Base-by-base conservation (phyloP, 2,113 vertebrate species). In the Prolemur simus region DNA sequence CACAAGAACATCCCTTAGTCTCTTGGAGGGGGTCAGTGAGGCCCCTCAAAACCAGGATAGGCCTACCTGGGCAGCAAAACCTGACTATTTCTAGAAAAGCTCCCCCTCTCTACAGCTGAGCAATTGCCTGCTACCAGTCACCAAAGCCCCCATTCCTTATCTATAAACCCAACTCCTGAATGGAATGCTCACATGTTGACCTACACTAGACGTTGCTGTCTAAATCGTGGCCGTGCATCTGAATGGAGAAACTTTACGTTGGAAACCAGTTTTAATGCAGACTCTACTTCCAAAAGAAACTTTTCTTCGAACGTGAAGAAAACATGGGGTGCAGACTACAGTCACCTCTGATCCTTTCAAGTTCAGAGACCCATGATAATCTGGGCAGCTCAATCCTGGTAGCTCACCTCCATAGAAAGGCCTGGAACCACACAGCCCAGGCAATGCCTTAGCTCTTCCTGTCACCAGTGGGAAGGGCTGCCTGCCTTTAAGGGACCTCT, bases 261-360 rank as follows among this genome's bases (percentile, higher is more conserved):
- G 81, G 69, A 90, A 89, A 69, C 63, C 69, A 69, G 60, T 80
- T 84, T 87, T 93, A 74, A 66, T 58, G 29, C 23, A 92, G 77
- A 80, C 5, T 73, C 34, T 92, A 47, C 37, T 52, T 73, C 58
- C 54, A 93, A 82, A 5, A 89, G 88, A 85, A 89, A 89, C 34
- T 58, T 73, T 80, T 66, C 66, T 92, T 81, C n/a, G 34, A 64
- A 84, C 10, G 49, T 45, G 64, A 84, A 89, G 83, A 86, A 80
- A 60, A 91, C 32, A 32, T 17, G 39, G 42, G 96, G n/a, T 64
- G 45, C 58, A 68, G 39, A 69, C 27, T 47, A 47, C 3, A 80
- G 83, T 89, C 23, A 83, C 58, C 42, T 80, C 49, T 92, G 37
- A 71, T 86, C 18, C 88, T 85, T 87, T 73, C 45, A 86, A 47